phyloP scores from a whole-genome alignment of 2,113 vertebrate genomes.

The Blennius ocellaris region DNA sequence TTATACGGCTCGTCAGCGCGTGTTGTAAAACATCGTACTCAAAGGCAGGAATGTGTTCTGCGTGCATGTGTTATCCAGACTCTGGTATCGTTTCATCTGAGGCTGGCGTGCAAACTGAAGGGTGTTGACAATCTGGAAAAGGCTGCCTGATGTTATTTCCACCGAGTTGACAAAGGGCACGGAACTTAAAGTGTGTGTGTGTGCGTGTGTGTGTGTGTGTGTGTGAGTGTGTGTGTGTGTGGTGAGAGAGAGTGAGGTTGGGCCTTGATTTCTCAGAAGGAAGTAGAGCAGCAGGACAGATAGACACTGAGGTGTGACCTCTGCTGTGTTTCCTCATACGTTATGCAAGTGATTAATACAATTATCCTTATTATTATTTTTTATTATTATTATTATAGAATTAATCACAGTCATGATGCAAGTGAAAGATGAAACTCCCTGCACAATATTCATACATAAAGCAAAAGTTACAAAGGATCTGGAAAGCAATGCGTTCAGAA shows the following conservation, averaged over 20 bases:
- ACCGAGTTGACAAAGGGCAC: slow-evolving; percentile 32
- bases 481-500: too few species aligned
- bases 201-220: slow-evolving; percentile 29
- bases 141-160: slow-evolving; percentile 54
- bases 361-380: too few species aligned
- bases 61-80: neutral
- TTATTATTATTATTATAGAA: too few species aligned
- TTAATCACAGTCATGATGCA: too few species aligned
- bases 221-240: slow-evolving; percentile 22
- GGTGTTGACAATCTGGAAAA: slow-evolving; percentile 67
- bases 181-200: slow-evolving; percentile 20
- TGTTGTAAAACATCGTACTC: slow-evolving; percentile 11
- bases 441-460: too few species aligned
- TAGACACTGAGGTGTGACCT: neutral
- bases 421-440: too few species aligned
- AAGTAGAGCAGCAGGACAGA: slow-evolving; percentile 3
- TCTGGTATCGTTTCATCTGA: slow-evolving; percentile 46
- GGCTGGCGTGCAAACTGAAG: slow-evolving; percentile 50
- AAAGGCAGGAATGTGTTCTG: slow-evolving; percentile 20
- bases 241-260: slow-evolving; percentile 43
- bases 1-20: neutral
- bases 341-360: too few species aligned
- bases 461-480: too few species aligned
- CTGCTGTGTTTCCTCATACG: neutral
- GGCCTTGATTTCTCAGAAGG: slow-evolving; percentile 51